Base-by-base conservation (phyloP, 2,113 vertebrate genomes). In the Podilymbus podiceps region DNA sequence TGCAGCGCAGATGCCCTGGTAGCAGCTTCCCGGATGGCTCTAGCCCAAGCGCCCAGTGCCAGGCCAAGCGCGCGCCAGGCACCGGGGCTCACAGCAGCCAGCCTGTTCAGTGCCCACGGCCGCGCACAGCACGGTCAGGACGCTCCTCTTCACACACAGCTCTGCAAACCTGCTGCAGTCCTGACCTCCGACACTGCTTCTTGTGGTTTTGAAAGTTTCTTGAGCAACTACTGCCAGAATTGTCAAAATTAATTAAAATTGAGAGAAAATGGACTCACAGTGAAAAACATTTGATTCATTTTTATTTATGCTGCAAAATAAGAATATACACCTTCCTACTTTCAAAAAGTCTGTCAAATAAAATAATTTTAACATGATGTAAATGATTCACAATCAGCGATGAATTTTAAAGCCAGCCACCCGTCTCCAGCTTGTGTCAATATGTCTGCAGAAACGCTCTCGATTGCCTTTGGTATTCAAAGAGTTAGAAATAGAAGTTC, bases 401-500 rank as follows among this genome's bases (percentile, higher is more conserved):
- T 42, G 33, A 95, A 89, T 89, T 95, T 91, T 91, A 82, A 93
- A 91, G 69, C 19, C 60, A 60, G 47, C 46, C 81, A 88, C 71
- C 56, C 85, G 58, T 71, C 74, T 89, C 77, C 42, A 94, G 87
- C 60, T 94, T 59, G 58, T 89, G 87, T 85, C 91, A 96, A 95
- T 94, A 89, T 1, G 22, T 91, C 85, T 88, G 66, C 96, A 91
- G 74, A 95, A 90, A 93, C 80, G 49, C 81, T 94, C 93, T 94
- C 24, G 0, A 46, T 74, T 0, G 8, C 74, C 74, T 97, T 93
- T 95, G 66, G 89, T 93, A 95, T 93, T 94, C 94, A 94, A 96
- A 97, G 89, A 97, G 83, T 95, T 86, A 96, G 97, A 96, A 97
- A 95, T 93, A 97, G 94, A 96, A 96, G 97, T 97, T 97, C 96